A percentile compares a stretch with the other conserved stretches of the same genome.
Evolutionary conservation across 2,113 vertebrate species (phyloP).

Genomic region (Amphiprion ocellaris): DNA sequence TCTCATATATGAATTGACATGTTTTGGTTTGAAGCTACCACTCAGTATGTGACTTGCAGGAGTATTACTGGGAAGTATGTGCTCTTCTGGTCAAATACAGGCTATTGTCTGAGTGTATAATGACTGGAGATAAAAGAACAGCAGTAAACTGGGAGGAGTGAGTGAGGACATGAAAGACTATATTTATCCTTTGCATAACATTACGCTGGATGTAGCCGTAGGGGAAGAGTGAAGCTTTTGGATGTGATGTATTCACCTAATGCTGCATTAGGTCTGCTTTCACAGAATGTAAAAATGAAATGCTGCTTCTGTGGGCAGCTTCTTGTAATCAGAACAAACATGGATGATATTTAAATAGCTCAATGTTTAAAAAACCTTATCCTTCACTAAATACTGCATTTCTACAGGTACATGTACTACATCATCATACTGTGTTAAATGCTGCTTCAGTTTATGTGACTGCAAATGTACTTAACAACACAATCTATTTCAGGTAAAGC

Average conservation of each 20-base stretch:
- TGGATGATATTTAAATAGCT: neutral
- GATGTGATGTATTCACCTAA: slow-evolving; percentile 65
- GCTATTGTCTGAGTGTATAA: slow-evolving; percentile 51
- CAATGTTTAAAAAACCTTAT: neutral
- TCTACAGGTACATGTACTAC: slow-evolving; percentile 1
- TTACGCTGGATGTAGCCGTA: slow-evolving; percentile 55
- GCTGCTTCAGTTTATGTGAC: neutral
- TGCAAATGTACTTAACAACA: neutral
- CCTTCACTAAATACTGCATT: slow-evolving; percentile 4
- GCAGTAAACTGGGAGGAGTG: slow-evolving; percentile 64
- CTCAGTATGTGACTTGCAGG: slow-evolving; percentile 29
- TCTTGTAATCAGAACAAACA: slow-evolving; percentile 34
- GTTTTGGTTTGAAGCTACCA: slow-evolving; percentile 39
- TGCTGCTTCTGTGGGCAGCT: slow-evolving; percentile 8
- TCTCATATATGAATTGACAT: neutral
- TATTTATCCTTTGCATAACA: slow-evolving; percentile 74
- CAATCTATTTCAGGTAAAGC: slow-evolving; percentile 11
- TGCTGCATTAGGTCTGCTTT: slow-evolving; percentile 47
- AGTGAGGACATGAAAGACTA: slow-evolving; percentile 70
- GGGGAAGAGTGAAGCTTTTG: slow-evolving; percentile 58
- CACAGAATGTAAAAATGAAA: slow-evolving; percentile 16
- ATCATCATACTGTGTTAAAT: neutral
- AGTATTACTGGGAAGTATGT: slow-evolving; percentile 52
- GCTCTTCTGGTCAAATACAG: slow-evolving; percentile 62
- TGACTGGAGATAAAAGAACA: slow-evolving; percentile 57